Evolutionary conservation across 2,113 vertebrate species (phyloP).

Genomic region (Percopsis transmontana): DNA sequence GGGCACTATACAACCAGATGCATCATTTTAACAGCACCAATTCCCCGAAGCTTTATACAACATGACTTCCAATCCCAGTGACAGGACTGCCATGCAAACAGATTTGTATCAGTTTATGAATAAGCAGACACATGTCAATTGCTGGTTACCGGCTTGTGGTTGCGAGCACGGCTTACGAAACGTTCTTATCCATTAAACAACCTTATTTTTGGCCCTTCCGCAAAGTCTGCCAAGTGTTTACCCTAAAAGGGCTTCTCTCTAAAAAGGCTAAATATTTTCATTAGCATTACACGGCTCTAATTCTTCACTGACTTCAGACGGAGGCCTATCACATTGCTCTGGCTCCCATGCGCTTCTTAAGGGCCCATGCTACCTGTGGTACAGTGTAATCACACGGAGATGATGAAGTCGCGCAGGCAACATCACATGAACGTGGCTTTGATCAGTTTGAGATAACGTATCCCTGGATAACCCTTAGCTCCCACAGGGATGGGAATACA

Average conservation of each 20-base stretch:
- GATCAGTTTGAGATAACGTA: conserved; percentile 63
- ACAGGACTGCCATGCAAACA: conserved; percentile 26
- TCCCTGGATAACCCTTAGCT: conserved; percentile 55
- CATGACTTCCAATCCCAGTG: conserved; percentile 49
- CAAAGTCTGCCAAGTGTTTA: not conserved
- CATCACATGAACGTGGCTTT: conserved; percentile 64
- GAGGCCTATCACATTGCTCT: conserved; percentile 21
- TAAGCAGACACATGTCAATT: conserved; percentile 31
- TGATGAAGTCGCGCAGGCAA: conserved; percentile 61
- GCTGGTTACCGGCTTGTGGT: no score
- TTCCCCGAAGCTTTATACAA: conserved; percentile 60
- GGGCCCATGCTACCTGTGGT: conserved; percentile 40
- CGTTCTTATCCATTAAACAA: conserved; percentile 1
- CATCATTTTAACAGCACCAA: conserved; percentile 62
- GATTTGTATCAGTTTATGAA: conserved; percentile 11
- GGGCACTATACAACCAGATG: conserved; percentile 68
- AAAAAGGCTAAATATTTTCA: not conserved
- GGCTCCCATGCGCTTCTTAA: not conserved
- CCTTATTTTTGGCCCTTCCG: no score
- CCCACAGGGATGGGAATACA: conserved; percentile 62
- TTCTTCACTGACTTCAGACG: conserved; percentile 45
- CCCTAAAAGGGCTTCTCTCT: not conserved
- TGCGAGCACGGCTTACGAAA: no score
- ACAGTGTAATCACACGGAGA: conserved; percentile 9
- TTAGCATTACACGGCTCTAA: conserved; percentile 11